These are phyloP conservation scores for Elymnias hypermnestra DNA, from an alignment of 1,140 invertebrate genomes.

Conservation along the genomic window DNA sequence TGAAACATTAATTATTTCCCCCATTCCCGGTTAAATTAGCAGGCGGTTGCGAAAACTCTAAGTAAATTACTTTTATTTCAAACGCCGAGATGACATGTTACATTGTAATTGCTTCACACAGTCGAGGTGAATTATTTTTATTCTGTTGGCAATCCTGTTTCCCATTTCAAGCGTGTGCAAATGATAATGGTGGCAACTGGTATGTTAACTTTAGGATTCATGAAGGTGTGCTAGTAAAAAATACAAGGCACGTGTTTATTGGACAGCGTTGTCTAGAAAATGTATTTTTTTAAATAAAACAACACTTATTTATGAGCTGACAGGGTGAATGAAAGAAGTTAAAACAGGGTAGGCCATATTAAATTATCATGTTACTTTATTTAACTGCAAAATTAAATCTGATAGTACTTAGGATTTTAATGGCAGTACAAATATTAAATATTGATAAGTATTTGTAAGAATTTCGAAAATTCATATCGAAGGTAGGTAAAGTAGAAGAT, in stretches of 20 bases:
- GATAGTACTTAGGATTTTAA: too few relatives aligned
- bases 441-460: too few relatives aligned
- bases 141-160: neutral
- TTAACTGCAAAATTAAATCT: too few relatives aligned
- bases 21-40: constrained; percentile 29
- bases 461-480: too few relatives aligned
- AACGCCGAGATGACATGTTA: constrained; percentile 19
- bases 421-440: too few relatives aligned
- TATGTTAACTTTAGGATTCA: constrained; percentile 3
- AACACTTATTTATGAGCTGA: too few relatives aligned
- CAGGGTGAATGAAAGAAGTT: too few relatives aligned
- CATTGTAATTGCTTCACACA: constrained; percentile 12
- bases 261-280: too few relatives aligned
- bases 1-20: constrained; percentile 57
- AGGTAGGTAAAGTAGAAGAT: too few relatives aligned
- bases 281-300: too few relatives aligned
- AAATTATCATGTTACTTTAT: too few relatives aligned
- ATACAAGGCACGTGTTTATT: neutral
- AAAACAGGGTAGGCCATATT: too few relatives aligned
- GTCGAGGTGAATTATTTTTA: constrained; percentile 2
- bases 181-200: neutral
- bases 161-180: neutral
- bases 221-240: neutral
- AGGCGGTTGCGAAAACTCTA: constrained; percentile 33
- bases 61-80: constrained; percentile 39